Evolutionary conservation across 2,113 vertebrate species (phyloP), one percentile per base, ranked within the genome.

Genomic region (Forbesichthys papilliferus): DNA sequence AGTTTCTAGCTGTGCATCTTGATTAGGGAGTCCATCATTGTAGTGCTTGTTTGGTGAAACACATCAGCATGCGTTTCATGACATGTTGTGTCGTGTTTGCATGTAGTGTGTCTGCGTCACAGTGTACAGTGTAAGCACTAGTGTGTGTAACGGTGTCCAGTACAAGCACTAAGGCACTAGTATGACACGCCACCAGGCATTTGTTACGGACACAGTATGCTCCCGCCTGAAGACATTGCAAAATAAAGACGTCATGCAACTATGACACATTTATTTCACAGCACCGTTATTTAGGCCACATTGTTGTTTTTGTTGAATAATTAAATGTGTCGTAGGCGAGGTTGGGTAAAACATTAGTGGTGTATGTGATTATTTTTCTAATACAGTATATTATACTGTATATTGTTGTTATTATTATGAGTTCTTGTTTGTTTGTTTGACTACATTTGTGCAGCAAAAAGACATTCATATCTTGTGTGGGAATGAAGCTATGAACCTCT

Each of bases 201-300:
- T 87, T 86, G 86, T 82, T 85, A 81, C 66, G 77, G 75, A 86
- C 86, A 88, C 86, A 87, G 84, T 88, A 84, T 84, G 84, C 82
- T 87, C 88, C 27, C 2, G 87, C 88, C 77, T 61, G 8, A 46
- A 7, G n/a, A 60, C 5, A 42, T 6, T 42, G 1, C 5, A 42
- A 42, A 53, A 14, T 52, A 52, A 27, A 13, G 63, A 81, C 51
- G 14, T 68, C 51, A 52, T 71, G 68, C 63, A 77, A 71, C 55
- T 36, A 33, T 84, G 67, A 59, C 68, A 61, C 75, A 68, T 64
- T 74, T 13, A 27, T 27, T 27, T 27, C 27, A 27, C 27, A 27
- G 27, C 27, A 2, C 27, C 27, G 2, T 27, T 27, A 27, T 27
- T 27, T 27, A 27, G 27, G 27, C 27, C 27, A 27, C 27, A 27